Evolutionary conservation across 2,113 vertebrate species (phyloP).

Genomic region (Octodon degus): DNA sequence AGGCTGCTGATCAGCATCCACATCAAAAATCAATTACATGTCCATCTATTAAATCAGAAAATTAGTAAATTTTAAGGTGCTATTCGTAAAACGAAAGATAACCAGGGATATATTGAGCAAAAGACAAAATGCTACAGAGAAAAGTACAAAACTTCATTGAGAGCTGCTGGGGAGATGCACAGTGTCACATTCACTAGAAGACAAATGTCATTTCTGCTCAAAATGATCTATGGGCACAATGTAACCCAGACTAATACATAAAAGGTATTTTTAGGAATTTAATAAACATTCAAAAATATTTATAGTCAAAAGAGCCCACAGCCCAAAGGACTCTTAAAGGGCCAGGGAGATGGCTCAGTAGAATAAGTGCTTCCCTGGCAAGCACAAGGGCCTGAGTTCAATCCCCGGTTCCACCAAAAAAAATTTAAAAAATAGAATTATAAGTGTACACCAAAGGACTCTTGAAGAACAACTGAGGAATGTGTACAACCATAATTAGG

Average conservation of each 20-base stretch:
- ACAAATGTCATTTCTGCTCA: slow-evolving; percentile 43
- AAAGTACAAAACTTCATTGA: slow-evolving; percentile 28
- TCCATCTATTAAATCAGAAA: slow-evolving; percentile 18
- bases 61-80: slow-evolving; percentile 29
- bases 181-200: neutral
- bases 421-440: no score
- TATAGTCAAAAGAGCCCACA: slow-evolving; percentile 27
- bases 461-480: slow-evolving; percentile 6
- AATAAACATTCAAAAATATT: slow-evolving; percentile 39
- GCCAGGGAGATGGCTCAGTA: no score
- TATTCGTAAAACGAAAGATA: slow-evolving; percentile 27
- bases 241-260: slow-evolving; percentile 19
- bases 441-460: neutral
- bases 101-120: neutral
- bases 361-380: no score
- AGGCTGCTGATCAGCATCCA: neutral
- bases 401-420: no score
- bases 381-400: no score
- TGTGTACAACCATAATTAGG: neutral
- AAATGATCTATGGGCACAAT: neutral
- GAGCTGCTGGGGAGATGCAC: neutral
- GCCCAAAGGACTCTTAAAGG: neutral
- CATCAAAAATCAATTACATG: slow-evolving; percentile 6
- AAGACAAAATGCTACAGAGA: neutral
- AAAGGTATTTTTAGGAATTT: slow-evolving; percentile 22